Evolutionary conservation across 2,113 vertebrate species (phyloP), one percentile per base, ranked within the genome.

Genomic region (Gambusia holbrooki): DNA sequence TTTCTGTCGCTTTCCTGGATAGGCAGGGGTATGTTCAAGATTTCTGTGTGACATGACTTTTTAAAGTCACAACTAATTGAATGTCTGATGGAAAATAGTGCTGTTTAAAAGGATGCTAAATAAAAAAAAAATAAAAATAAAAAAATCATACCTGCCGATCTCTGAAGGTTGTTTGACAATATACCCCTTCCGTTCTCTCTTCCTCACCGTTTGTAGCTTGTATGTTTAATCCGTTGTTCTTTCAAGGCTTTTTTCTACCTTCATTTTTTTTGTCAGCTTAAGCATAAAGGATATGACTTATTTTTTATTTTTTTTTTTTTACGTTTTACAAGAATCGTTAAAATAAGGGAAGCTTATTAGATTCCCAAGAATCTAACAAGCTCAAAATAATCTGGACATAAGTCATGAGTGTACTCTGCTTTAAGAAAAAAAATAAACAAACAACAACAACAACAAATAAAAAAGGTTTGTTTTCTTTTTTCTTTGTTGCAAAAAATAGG

Each of bases 161-260:
- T 86, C 89, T 75, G 65, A 80, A 27, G 27, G 88, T 79, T 80
- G 77, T 35, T 75, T 76, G 71, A 72, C 71, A 65, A 62, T 79
- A 62, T 77, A 3, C 19, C 71, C 76, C 81, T 70, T 65, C 5
- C 85, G 86, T 73, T 76, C 51, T 77, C 65, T 66, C 30, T 68
- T 35, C 61, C 66, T 75, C 45, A 37, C 45, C 69, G 65, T 67
- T 35, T 62, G 54, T 37, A 35, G 35, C 35, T 79, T 67, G 62
- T 15, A 30, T 82, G 51, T 82, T 35, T 33, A 51, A 64, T 32
- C 51, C 22, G 13, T 67, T 54, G 64, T 70, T 45, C 27, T 60
- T 35, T 74, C 62, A 70, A 63, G 65, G 30, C 65, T 40, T 81
- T 13, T 40, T 42, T 30, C 32, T 64, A 17, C 40, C 19, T n/a